Base-by-base conservation (phyloP, 2,797 vertebrate species). In the Spea hammondii region DNA sequence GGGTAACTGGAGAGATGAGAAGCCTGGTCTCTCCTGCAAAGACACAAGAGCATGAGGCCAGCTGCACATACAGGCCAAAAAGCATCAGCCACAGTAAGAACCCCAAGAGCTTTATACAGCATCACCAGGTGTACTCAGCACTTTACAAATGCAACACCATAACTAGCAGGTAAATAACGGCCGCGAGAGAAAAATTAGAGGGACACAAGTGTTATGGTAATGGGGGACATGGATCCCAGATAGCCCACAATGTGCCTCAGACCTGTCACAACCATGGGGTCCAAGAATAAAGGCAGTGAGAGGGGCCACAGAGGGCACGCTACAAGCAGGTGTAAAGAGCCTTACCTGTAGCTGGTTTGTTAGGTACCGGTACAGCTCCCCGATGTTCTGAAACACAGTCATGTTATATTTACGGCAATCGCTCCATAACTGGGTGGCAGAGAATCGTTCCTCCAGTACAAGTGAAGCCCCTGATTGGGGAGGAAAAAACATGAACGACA, bases 331-430 rank as follows among this genome's bases (percentile, higher is more conserved):
- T 32, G 32, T 32, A 32, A 32, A 32, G 32, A 32, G 32, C 83
- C 32, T 77, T 85, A 95, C 95, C 86, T 79, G 81, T 0, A 95
- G 92, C 66, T 96, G 95, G 87, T 95, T 94, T 83, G 95, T 85
- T 0, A 98, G 90, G 86, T 96, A 98, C 0, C 95, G 92, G 83
- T 95, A 97, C 9, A 98, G 88, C 78, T 97, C 96, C 62, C 96
- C 96, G 0, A 97, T 94, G 86, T 97, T 97, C 89, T 96, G 96
- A 86, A 97, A 93, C 48, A 96, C 90, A 0, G 95, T 96, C 85
- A 96, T 93, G 0, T 92, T 65, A 68, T 96, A 86, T 76, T 87
- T 86, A 12, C 90, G 87, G 80, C 95, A 97, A 57, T 97, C 96
- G 0, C 89, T 94, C 96, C 96, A 98, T 59, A 97, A 98, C 62